phyloP scores from a whole-genome alignment of 2,888 invertebrate species.

The Bellardia pandia region DNA sequence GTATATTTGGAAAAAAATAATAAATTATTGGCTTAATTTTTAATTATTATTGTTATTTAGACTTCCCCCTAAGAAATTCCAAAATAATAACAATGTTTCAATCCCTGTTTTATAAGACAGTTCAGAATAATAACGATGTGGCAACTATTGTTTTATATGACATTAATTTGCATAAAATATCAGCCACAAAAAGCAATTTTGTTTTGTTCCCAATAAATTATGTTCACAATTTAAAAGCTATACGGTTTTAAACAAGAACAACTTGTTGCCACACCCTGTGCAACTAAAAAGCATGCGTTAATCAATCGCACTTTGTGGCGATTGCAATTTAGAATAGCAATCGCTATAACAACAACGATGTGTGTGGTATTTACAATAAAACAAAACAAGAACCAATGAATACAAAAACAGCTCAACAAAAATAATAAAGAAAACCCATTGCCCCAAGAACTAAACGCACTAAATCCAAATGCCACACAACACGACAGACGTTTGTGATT shows the following conservation, averaged over 20 bases:
- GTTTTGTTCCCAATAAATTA: neutral
- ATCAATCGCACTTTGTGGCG: constrained; percentile 68
- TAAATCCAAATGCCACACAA: constrained; percentile 71
- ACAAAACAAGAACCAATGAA: neutral
- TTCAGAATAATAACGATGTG: no score
- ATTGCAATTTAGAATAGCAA: constrained; percentile 51
- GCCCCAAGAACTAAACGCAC: constrained; percentile 65
- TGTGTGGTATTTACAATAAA: constrained; percentile 65
- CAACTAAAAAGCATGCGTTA: constrained; percentile 54
- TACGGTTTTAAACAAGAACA: neutral
- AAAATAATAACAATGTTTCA: no score
- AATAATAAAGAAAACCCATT: constrained; percentile 31
- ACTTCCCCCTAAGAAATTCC: no score
- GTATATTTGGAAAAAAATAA: no score
- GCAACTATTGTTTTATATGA: no score
- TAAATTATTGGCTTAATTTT: no score
- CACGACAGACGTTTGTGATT: constrained; percentile 58
- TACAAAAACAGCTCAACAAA: constrained; percentile 10
- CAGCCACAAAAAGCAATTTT: neutral
- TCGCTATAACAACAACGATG: constrained; percentile 48
- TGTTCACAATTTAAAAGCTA: neutral
- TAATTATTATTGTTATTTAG: no score
- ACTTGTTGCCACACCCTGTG: constrained; percentile 38
- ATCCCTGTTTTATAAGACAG: no score
- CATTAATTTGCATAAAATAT: neutral